Base-by-base conservation (phyloP, 2,888 invertebrate species). In the Perdita meconis region DNA sequence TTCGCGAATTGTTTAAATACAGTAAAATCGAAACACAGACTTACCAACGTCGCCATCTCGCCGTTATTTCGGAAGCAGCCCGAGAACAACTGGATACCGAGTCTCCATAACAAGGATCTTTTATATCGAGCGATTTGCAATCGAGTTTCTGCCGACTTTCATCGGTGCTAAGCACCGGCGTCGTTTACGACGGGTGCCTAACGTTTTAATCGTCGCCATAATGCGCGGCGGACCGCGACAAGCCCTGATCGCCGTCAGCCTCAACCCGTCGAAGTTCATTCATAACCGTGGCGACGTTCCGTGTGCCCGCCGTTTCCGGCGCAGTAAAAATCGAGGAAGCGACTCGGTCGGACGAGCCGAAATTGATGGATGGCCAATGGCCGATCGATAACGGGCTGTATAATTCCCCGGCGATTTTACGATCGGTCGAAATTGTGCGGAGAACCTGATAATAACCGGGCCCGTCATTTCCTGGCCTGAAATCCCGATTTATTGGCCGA, bases 191-290 rank as follows among this genome's bases (percentile, higher is more conserved):
- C 83, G 47, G n/a, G n/a, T 26, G 74, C 80, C 86, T 83, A 85
- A 88, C 88, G 82, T 90, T 90, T 90, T 91, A 91, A 91, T 91
- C 84, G 86, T 85, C 79, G 88, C 84, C 87, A 78, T 91, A 90
- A 91, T 89, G 86, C 63, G 60, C 88, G 83, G 13, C 84, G 83
- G 78, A 90, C 84, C 91, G 89, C 82, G 74, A 84, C 83, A 69
- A 13, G 22, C 13, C 5, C 40, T 74, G 68, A 74, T 77, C 66
- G 44, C 61, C 50, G n/a, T 36, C 56, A 1, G 10, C 24, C 24
- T 8, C n/a, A 1, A 30, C 42, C 24, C 61, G n/a, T 44, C 44
- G 59, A 76, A 78, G 67, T 74, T 76, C 53, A 66, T 82, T 76
- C 47, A 38, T 30, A 53, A 36, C 8, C n/a, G 42, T 22, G 30